Percentiles rank a stretch among this genome's conserved stretches.
These are phyloP conservation scores for Parambassis ranga DNA, from an alignment of 2,797 vertebrate species.

Conservation along the genomic window DNA sequence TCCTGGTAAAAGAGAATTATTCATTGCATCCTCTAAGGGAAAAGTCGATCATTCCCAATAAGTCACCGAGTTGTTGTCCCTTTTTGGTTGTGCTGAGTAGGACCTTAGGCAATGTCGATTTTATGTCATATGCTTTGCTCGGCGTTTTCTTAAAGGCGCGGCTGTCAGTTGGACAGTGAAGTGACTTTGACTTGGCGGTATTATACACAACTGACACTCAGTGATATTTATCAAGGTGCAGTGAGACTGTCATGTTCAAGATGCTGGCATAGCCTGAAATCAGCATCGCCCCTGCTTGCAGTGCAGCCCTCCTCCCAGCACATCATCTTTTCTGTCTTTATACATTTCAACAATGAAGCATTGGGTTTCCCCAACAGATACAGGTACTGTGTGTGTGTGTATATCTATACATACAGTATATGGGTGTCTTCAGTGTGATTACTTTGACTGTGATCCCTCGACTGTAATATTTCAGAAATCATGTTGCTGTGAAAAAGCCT, in stretches of 20 bases:
- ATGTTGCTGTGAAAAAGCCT: conserved; percentile 31
- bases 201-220: conserved; percentile 10
- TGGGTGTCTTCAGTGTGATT: conserved; percentile 7
- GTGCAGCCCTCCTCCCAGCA: neutral
- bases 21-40: conserved; percentile 74
- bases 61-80: conserved; percentile 70
- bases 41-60: conserved; percentile 75
- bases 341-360: neutral
- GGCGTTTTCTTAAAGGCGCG: conserved; percentile 50
- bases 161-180: conserved; percentile 27
- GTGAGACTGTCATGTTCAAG: conserved; percentile 26
- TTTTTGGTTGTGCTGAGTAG: conserved; percentile 57
- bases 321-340: conserved; percentile 8
- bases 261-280: conserved; percentile 38
- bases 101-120: conserved; percentile 65
- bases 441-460: neutral
- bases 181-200: conserved; percentile 40
- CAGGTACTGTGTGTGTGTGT: neutral
- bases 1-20: conserved; percentile 76
- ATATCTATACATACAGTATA: neutral
- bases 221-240: conserved; percentile 55
- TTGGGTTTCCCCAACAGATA: conserved; percentile 17
- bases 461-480: conserved; percentile 35
- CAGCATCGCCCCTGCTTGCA: conserved; percentile 1
- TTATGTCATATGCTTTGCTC: conserved; percentile 65